A percentile compares a stretch with the other conserved stretches of the same genome.
These are phyloP conservation scores for Tetramorium alpestre DNA, from an alignment of 1,140 invertebrate species.

Conservation along the genomic window DNA sequence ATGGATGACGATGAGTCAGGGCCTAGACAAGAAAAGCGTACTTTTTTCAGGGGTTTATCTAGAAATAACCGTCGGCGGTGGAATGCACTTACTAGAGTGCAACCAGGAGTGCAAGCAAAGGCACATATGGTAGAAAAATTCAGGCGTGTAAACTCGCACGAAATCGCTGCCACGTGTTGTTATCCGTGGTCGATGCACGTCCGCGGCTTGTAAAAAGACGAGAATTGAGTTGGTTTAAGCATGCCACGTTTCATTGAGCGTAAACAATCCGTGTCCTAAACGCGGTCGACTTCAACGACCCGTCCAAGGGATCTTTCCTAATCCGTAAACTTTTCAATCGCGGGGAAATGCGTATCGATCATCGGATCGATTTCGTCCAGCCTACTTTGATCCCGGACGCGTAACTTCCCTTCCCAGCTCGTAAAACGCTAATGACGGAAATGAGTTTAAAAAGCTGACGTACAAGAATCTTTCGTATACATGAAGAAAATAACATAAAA, in stretches of 20 bases:
- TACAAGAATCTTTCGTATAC: neutral
- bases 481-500: neutral
- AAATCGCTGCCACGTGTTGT: conserved; percentile 57
- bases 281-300: conserved; percentile 27
- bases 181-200: conserved; percentile 26
- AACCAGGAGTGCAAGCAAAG: conserved; percentile 1
- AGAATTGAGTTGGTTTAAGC: conserved; percentile 41
- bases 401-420: neutral
- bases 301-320: neutral
- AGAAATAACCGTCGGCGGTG: conserved; percentile 50
- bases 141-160: neutral
- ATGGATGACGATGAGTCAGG: conserved; percentile 8
- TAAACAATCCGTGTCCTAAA: conserved; percentile 45
- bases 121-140: conserved; percentile 46
- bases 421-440: neutral
- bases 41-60: conserved; percentile 41
- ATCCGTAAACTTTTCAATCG: neutral
- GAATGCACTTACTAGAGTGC: conserved; percentile 38
- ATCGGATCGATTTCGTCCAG: neutral
- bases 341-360: neutral
- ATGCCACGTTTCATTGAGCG: conserved; percentile 12
- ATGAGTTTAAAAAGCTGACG: neutral
- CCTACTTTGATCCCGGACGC: neutral
- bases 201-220: conserved; percentile 26
- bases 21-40: neutral